Evolutionary conservation across 1,140 invertebrate genomes (phyloP).

Genomic region (Drosophila rhopaloa): DNA sequence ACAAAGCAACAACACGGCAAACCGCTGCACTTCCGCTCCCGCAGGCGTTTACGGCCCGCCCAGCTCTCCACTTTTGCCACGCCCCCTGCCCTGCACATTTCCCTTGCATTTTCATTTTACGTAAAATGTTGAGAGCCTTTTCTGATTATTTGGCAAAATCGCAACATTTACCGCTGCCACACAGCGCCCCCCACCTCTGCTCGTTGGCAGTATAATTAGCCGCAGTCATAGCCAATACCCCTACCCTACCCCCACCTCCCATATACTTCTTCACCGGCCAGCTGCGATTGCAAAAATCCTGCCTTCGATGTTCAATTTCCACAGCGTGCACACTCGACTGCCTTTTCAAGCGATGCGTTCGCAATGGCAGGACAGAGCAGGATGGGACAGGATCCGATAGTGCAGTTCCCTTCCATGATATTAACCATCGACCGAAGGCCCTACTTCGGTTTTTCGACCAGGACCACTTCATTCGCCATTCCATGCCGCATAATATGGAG

Average conservation of each 20-base stretch:
- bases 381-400: constrained; percentile 25
- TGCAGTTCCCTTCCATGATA: constrained; percentile 5
- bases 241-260: neutral
- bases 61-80: constrained; percentile 18
- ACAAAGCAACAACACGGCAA: constrained; percentile 70
- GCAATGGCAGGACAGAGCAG: constrained; percentile 12
- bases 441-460: neutral
- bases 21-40: constrained; percentile 61
- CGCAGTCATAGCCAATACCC: constrained; percentile 4
- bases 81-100: constrained; percentile 14
- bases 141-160: constrained; percentile 82
- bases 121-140: constrained; percentile 73
- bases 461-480: neutral
- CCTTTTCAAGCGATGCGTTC: constrained; percentile 42
- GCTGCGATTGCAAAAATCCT: constrained; percentile 44
- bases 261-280: neutral
- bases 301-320: constrained; percentile 49
- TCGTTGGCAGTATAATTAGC: constrained; percentile 65
- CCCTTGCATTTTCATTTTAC: constrained; percentile 54
- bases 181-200: neutral
- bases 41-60: constrained; percentile 33
- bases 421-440: neutral
- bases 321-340: constrained; percentile 41
- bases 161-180: constrained; percentile 66
- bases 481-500: constrained; percentile 1